Evolutionary conservation across 2,797 vertebrate genomes (phyloP).

Genomic region (Fundulus diaphanus): DNA sequence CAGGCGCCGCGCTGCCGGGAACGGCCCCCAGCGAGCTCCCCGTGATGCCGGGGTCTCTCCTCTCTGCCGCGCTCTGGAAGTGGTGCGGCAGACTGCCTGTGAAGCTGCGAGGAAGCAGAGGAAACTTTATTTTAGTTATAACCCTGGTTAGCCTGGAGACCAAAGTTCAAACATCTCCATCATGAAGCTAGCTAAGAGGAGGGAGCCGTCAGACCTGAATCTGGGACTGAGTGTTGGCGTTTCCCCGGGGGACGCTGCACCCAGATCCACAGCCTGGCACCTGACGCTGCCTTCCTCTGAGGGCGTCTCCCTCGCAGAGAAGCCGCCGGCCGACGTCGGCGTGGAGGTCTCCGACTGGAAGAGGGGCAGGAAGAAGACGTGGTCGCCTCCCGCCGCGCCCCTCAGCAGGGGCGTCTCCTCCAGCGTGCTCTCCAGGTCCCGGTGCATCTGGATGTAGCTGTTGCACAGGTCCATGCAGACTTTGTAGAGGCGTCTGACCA

Average conservation of each 20-base stretch:
- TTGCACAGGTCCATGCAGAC: slow-evolving; percentile 94
- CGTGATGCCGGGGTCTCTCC: slow-evolving; percentile 28
- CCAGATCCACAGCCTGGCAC: slow-evolving; percentile 68
- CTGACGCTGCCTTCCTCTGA: slow-evolving; percentile 86
- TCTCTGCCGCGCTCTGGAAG: slow-evolving; percentile 67
- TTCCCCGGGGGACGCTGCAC: slow-evolving; percentile 71
- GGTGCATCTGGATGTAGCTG: slow-evolving; percentile 96
- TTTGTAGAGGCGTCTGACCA: slow-evolving; percentile 92
- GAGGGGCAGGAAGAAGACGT: slow-evolving; percentile 89
- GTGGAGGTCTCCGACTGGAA: slow-evolving; percentile 92
- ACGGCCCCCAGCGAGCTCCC: slow-evolving; percentile 28
- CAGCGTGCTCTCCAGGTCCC: slow-evolving; percentile 88
- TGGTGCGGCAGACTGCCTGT: slow-evolving; percentile 78
- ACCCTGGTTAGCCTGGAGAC: background rate
- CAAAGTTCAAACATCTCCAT: background rate
- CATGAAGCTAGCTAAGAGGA: background rate
- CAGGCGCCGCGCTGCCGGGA: slow-evolving; percentile 2
- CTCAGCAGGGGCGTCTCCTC: slow-evolving; percentile 83
- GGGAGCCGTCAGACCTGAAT: slow-evolving; percentile 50
- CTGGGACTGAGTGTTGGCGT: slow-evolving; percentile 68
- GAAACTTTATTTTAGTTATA: background rate
- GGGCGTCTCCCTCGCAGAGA: slow-evolving; percentile 88
- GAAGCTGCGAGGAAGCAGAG: slow-evolving; percentile 40
- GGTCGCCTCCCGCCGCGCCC: slow-evolving; percentile 70
- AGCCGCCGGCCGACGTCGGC: slow-evolving; percentile 85